Evolutionary conservation across 2,888 invertebrate genomes (phyloP).

Genomic region (Eulithis prunata): DNA sequence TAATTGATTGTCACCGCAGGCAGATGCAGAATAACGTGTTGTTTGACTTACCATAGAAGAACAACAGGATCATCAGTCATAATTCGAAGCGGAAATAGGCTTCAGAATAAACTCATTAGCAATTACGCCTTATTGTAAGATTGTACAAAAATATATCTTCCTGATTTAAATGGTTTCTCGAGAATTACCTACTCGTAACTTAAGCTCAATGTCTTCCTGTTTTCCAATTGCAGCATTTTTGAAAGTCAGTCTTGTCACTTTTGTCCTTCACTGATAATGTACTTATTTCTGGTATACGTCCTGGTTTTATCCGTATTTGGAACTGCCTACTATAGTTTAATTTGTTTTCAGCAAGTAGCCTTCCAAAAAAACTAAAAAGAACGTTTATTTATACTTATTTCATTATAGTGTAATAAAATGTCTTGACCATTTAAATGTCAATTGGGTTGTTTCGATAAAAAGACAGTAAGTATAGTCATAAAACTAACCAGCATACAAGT

Average conservation of each 20-base stretch:
- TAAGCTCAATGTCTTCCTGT: not conserved
- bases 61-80: conserved; percentile 11
- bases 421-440: too few species aligned
- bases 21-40: too few species aligned
- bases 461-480: too few species aligned
- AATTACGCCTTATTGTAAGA: conserved; percentile 16
- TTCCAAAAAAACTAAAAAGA: too few species aligned
- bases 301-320: not conserved
- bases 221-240: not conserved
- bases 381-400: too few species aligned
- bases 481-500: too few species aligned
- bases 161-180: too few species aligned
- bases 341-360: too few species aligned
- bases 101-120: conserved; percentile 20
- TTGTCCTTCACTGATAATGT: not conserved
- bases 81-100: conserved; percentile 19
- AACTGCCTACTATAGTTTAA: not conserved
- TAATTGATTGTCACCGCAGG: too few species aligned
- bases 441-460: too few species aligned
- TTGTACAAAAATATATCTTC: conserved; percentile 1
- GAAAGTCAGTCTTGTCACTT: not conserved
- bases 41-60: not conserved
- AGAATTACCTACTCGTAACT: too few species aligned
- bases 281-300: not conserved
- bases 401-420: too few species aligned